phyloP scores from a whole-genome alignment of 2,888 invertebrate species.

The Leucania comma region DNA sequence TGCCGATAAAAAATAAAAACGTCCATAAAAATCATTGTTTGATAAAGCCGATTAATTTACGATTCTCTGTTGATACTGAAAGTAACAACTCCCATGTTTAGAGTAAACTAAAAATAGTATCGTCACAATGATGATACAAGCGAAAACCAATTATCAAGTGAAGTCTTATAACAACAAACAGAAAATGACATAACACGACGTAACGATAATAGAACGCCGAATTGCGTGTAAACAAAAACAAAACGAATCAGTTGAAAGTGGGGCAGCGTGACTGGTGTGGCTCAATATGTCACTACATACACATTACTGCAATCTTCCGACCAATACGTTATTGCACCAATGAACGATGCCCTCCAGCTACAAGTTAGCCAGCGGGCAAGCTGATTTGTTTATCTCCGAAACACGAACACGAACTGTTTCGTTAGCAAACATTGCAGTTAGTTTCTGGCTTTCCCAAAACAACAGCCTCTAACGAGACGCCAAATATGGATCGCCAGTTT shows the following conservation, averaged over 20 bases:
- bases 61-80: not conserved
- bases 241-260: constrained; percentile 33
- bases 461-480: constrained; percentile 29
- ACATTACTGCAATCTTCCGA: constrained; percentile 54
- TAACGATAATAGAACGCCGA: not conserved
- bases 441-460: constrained; percentile 12
- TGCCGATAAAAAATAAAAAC: too few relatives aligned
- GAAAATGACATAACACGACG: not conserved
- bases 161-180: not conserved
- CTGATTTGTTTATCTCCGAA: constrained; percentile 48
- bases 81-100: not conserved
- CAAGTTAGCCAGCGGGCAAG: constrained; percentile 19
- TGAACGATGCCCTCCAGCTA: constrained; percentile 19
- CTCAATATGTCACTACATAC: constrained; percentile 54
- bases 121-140: not conserved
- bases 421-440: constrained; percentile 16
- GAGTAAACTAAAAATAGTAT: not conserved
- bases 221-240: constrained; percentile 25
- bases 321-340: constrained; percentile 38
- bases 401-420: constrained; percentile 15
- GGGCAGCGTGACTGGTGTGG: constrained; percentile 39
- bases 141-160: not conserved
- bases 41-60: not conserved
- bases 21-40: too few relatives aligned
- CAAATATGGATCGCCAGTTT: constrained; percentile 28